These are phyloP conservation scores for Ariolimax columbianus DNA, from an alignment of 2,888 invertebrate species.

Conservation along the genomic window DNA sequence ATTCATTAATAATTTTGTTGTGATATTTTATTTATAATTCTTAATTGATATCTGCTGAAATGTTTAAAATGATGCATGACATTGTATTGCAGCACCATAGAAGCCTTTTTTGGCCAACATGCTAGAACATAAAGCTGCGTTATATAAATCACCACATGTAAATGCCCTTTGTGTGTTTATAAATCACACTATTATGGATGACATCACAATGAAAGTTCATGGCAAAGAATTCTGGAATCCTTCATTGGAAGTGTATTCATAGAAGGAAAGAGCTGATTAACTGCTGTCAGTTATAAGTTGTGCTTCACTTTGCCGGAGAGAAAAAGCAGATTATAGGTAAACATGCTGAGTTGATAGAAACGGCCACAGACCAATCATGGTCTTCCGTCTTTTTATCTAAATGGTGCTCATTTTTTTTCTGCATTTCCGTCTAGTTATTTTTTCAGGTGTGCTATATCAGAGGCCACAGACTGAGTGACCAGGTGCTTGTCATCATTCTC, in stretches of 20 bases:
- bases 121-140: neutral
- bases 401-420: slow-evolving; percentile 11
- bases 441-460: slow-evolving; percentile 41
- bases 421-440: slow-evolving; percentile 45
- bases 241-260: neutral
- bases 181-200: neutral
- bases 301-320: neutral
- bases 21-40: neutral
- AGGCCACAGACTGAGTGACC: neutral
- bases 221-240: neutral
- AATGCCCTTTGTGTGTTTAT: neutral
- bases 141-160: neutral
- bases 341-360: neutral
- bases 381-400: neutral
- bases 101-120: neutral
- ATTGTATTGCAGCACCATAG: neutral
- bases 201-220: neutral
- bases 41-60: slow-evolving; percentile 1
- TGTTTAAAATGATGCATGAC: neutral
- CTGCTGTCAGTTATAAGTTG: neutral
- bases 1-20: neutral
- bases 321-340: neutral
- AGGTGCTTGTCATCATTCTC: neutral
- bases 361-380: slow-evolving; percentile 23
- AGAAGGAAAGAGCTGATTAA: neutral